Conservation (phyloP, 1,140 invertebrate genomes). For the Drosophila kanapiae region DNA sequence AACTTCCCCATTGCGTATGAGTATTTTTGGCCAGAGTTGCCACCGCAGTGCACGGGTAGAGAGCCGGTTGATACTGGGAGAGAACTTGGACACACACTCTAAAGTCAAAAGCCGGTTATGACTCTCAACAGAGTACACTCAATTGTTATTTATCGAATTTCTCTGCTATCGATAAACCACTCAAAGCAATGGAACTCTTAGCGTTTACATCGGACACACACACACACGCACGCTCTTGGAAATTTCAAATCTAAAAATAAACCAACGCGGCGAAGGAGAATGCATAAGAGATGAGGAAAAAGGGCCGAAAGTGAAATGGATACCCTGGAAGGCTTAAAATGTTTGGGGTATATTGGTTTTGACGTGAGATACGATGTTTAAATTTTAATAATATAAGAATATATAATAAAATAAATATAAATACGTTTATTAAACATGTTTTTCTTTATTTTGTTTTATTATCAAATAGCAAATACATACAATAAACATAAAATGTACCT, state of each 20-base stretch:
- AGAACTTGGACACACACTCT: background rate
- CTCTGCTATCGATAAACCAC: constrained; percentile 14
- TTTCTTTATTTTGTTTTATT: constrained; percentile 54
- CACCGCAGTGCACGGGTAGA: background rate
- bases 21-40: constrained; percentile 21
- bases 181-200: constrained; percentile 18
- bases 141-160: background rate
- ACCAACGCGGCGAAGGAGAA: constrained; percentile 20
- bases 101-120: constrained; percentile 24
- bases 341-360: background rate
- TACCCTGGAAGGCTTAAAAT: constrained; percentile 14
- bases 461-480: constrained; percentile 60
- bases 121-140: background rate
- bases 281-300: constrained; percentile 13
- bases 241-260: constrained; percentile 58
- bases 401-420: too few species aligned
- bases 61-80: too few species aligned
- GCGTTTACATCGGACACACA: constrained; percentile 16
- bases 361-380: too few species aligned
- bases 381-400: too few species aligned
- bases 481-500: constrained; percentile 54
- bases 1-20: constrained; percentile 23
- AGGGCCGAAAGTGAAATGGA: constrained; percentile 38
- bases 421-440: constrained; percentile 54
- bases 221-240: constrained; percentile 22